These are phyloP conservation scores for Ctenochaetus hawaiiensis DNA, from an alignment of 2,797 vertebrate genomes.

Conservation along the genomic window DNA sequence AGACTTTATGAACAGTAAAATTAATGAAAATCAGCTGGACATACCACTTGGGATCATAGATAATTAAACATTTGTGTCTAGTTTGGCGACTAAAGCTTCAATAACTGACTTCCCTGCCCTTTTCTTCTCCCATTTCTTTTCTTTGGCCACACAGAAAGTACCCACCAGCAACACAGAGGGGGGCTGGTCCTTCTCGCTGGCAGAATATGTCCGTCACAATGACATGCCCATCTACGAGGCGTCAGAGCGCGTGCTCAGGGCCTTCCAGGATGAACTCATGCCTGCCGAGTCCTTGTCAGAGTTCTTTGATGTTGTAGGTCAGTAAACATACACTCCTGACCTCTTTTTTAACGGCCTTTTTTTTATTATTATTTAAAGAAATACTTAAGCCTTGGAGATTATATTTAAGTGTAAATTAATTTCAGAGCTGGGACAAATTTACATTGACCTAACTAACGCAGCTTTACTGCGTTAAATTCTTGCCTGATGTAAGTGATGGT, in stretches of 20 bases:
- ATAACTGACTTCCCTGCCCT: neutral
- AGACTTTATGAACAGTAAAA: neutral
- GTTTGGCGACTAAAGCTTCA: neutral
- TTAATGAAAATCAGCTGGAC: neutral
- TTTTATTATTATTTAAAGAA: neutral
- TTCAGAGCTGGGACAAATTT: neutral
- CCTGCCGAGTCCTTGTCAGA: conserved; percentile 95
- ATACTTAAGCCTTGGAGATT: neutral
- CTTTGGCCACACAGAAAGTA: conserved; percentile 84
- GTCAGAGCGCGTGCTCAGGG: conserved; percentile 94
- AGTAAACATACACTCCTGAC: conserved; percentile 60
- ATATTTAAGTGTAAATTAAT: neutral
- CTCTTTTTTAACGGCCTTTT: neutral
- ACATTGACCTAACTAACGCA: neutral
- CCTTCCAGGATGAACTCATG: conserved; percentile 99
- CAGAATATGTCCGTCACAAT: conserved; percentile 97
- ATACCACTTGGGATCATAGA: neutral
- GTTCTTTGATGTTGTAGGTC: conserved; percentile 95
- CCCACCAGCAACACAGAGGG: conserved; percentile 99
- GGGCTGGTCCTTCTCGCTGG: conserved; percentile 99
- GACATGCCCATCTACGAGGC: conserved; percentile 99
- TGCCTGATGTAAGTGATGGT: neutral
- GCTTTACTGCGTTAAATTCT: neutral
- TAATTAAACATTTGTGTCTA: neutral
- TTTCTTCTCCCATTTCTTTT: neutral